A percentile compares a stretch with the other conserved stretches of the same genome.
These are phyloP conservation scores for Poecilia wingei DNA, from an alignment of 2,797 vertebrate genomes.

Conservation along the genomic window DNA sequence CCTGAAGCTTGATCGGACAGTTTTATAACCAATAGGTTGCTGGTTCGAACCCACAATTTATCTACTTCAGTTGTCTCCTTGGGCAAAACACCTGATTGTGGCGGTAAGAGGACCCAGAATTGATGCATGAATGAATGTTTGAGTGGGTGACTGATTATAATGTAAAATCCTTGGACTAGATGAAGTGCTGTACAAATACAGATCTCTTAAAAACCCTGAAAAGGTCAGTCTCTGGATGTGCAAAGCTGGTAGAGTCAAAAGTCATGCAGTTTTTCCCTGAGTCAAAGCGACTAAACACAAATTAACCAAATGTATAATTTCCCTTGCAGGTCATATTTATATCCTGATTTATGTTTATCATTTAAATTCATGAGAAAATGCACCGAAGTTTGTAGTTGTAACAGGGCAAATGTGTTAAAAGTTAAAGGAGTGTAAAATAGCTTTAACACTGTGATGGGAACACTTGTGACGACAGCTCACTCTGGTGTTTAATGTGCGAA, in stretches of 20 bases:
- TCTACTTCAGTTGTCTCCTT: neutral
- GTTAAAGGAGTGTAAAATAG: neutral
- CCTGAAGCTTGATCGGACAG: neutral
- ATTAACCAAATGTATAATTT: neutral
- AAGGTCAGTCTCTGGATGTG: neutral
- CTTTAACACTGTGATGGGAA: neutral
- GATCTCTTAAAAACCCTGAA: neutral
- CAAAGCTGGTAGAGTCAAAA: neutral
- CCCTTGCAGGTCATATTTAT: neutral
- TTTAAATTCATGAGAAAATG: neutral
- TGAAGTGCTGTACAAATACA: neutral
- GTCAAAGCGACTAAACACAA: neutral
- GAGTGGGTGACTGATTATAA: neutral
- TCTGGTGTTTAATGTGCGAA: slow-evolving; percentile 26
- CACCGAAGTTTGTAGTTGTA: neutral
- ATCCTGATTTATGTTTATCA: neutral
- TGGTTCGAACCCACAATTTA: neutral
- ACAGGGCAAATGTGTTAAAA: neutral
- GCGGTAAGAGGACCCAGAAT: neutral
- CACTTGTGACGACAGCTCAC: slow-evolving; percentile 12
- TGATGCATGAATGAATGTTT: neutral
- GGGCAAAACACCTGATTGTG: neutral
- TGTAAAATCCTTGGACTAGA: neutral
- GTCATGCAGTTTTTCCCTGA: neutral
- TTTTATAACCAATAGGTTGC: neutral